Percentiles rank a stretch among this genome's conserved stretches.
phyloP scores from a whole-genome alignment of 2,797 vertebrate species.

The Orientallactaga sibirica region DNA sequence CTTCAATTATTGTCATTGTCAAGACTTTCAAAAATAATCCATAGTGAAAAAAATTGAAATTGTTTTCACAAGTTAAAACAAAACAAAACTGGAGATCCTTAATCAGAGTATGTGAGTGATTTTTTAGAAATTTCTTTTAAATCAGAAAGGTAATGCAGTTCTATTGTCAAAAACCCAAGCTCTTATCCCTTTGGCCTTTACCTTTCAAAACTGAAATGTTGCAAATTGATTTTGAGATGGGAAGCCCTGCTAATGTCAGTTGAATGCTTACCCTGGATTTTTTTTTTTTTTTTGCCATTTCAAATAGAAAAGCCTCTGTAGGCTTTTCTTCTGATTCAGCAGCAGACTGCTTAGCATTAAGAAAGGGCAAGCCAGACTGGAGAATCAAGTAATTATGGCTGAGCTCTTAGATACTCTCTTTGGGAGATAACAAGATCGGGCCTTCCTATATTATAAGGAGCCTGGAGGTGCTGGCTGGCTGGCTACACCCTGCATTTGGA shows the following conservation, averaged over 20 bases:
- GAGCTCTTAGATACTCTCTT: conserved; percentile 76
- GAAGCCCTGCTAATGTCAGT: conserved; percentile 66
- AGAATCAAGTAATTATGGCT: conserved; percentile 72
- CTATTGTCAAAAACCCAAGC: conserved; percentile 56
- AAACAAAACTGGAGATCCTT: conserved; percentile 58
- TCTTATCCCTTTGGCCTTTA: conserved; percentile 74
- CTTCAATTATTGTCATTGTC: conserved; percentile 63
- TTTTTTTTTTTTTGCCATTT: conserved; percentile 60
- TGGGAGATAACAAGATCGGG: conserved; percentile 67
- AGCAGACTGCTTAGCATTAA: conserved; percentile 77
- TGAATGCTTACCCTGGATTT: conserved; percentile 61
- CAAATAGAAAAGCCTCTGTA: conserved; percentile 62
- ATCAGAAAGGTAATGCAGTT: conserved; percentile 69
- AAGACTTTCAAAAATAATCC: conserved; percentile 67
- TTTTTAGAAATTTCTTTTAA: conserved; percentile 58
- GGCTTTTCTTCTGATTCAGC: conserved; percentile 74
- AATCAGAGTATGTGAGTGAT: background rate
- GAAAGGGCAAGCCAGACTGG: conserved; percentile 72
- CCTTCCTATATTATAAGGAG: conserved; percentile 71
- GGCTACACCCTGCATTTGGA: conserved; percentile 40
- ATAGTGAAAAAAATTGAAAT: conserved; percentile 54
- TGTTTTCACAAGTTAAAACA: conserved; percentile 62
- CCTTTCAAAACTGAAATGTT: conserved; percentile 80
- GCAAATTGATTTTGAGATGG: conserved; percentile 73
- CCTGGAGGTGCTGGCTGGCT: conserved; percentile 68